Percentiles rank a stretch among this genome's conserved stretches.
These are phyloP conservation scores for Aphaenogaster ashmeadi DNA, from an alignment of 1,140 invertebrate species.

Conservation along the genomic window DNA sequence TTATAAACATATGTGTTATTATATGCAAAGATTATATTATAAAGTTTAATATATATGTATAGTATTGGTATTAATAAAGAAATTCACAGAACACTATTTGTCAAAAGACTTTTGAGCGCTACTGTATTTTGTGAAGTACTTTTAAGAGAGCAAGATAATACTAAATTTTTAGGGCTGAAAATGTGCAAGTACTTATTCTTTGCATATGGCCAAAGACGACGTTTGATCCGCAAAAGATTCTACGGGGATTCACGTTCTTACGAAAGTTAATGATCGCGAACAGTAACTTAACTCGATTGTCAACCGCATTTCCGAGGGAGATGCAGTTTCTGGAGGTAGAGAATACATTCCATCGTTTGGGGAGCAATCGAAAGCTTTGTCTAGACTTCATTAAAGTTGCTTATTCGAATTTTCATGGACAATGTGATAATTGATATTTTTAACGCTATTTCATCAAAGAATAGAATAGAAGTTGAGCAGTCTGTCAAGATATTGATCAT, in stretches of 20 bases:
- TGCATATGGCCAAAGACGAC: slow-evolving; percentile 74
- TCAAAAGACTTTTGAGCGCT: too few relatives aligned
- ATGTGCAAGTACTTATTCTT: slow-evolving; percentile 58
- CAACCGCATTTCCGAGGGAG: slow-evolving; percentile 58
- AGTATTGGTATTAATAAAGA: too few relatives aligned
- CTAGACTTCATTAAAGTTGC: not conserved
- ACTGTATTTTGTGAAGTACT: too few relatives aligned
- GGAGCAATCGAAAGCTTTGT: not conserved
- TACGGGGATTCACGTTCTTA: slow-evolving; percentile 70
- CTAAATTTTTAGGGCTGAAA: slow-evolving; percentile 63
- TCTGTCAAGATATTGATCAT: slow-evolving; percentile 2
- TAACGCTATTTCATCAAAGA: not conserved
- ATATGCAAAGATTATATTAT: too few relatives aligned
- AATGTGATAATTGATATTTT: slow-evolving; percentile 1
- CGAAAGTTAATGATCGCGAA: slow-evolving; percentile 69
- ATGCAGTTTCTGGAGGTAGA: slow-evolving; percentile 72
- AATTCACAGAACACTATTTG: too few relatives aligned
- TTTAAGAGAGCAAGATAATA: not conserved
- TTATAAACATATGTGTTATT: too few relatives aligned
- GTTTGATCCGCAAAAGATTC: slow-evolving; percentile 70
- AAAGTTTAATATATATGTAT: too few relatives aligned
- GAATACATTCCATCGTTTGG: not conserved
- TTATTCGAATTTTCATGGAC: slow-evolving; percentile 45
- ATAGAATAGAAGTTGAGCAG: not conserved
- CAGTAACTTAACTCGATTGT: slow-evolving; percentile 72